Evolutionary conservation across 2,888 invertebrate genomes (phyloP).

Genomic region (Micoletzkya japonica): DNA sequence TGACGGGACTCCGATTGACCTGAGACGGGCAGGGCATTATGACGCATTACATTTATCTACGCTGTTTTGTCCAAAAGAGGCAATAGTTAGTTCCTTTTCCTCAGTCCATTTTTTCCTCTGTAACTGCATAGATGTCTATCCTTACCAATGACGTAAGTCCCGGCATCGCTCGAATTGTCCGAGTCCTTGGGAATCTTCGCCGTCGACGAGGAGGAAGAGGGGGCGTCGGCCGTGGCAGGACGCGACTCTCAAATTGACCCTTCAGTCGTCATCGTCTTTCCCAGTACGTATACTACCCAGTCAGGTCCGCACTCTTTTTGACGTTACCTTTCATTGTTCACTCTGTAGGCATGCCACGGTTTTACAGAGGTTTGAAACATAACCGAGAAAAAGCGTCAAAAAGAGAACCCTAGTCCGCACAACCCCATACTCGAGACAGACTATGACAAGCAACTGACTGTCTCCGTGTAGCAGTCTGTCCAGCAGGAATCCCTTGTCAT

Average conservation of each 20-base stretch:
- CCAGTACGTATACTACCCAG: no score
- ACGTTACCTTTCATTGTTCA: no score
- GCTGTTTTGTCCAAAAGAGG: no score
- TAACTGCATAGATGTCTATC: background rate
- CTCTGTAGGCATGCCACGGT: no score
- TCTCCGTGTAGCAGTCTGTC: constrained; percentile 29
- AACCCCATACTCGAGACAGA: background rate
- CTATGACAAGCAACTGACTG: background rate
- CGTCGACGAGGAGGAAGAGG: background rate
- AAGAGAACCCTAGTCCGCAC: background rate
- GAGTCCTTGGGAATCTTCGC: background rate
- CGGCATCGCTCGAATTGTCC: constrained; percentile 28
- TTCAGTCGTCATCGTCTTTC: background rate
- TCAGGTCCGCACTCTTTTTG: no score
- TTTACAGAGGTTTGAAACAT: no score
- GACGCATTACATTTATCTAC: background rate
- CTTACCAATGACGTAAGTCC: constrained; percentile 27
- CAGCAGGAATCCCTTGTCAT: constrained; percentile 27
- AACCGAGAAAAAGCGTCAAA: background rate
- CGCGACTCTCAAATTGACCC: constrained; percentile 11
- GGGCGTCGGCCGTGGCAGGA: constrained; percentile 20
- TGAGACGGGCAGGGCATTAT: background rate
- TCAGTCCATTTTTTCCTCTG: no score
- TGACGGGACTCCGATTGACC: constrained; percentile 26
- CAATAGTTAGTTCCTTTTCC: no score